Percentiles rank a stretch among this genome's conserved stretches.
These are phyloP conservation scores for Macrophya annulata DNA, from an alignment of 2,888 invertebrate genomes.

Conservation along the genomic window DNA sequence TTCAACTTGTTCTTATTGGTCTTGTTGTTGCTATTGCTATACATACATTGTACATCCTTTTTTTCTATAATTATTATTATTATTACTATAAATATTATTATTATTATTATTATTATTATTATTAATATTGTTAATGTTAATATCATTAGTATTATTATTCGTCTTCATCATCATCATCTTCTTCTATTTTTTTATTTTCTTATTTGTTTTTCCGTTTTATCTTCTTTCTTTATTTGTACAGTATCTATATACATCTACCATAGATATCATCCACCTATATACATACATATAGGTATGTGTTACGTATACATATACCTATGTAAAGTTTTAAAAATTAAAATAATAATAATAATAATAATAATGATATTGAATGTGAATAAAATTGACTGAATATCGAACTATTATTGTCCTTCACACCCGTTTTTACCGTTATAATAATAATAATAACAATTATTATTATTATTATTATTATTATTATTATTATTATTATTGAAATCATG, in stretches of 20 bases:
- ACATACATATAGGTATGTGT: too few species aligned
- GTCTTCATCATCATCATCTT: background rate
- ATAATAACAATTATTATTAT: background rate
- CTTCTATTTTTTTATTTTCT: background rate
- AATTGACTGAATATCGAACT: background rate
- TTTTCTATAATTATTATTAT: background rate
- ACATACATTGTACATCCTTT: background rate
- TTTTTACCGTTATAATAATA: too few species aligned
- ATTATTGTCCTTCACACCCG: background rate
- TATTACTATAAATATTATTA: background rate
- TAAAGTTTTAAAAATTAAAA: background rate
- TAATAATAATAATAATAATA: constrained; percentile 19
- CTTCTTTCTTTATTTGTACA: background rate
- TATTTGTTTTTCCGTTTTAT: background rate
- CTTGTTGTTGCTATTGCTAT: constrained; percentile 8
- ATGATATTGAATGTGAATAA: background rate
- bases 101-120: constrained; percentile 14
- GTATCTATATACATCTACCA: background rate
- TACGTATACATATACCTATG: background rate
- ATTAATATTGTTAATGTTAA: background rate
- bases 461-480: background rate
- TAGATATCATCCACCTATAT: too few species aligned
- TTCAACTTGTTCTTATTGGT: background rate
- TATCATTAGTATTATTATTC: background rate
- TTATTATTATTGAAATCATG: background rate